A percentile compares a stretch with the other conserved stretches of the same genome.
These are phyloP conservation scores for Acromyrmex heyeri DNA, from an alignment of 1,140 invertebrate genomes.

Conservation along the genomic window DNA sequence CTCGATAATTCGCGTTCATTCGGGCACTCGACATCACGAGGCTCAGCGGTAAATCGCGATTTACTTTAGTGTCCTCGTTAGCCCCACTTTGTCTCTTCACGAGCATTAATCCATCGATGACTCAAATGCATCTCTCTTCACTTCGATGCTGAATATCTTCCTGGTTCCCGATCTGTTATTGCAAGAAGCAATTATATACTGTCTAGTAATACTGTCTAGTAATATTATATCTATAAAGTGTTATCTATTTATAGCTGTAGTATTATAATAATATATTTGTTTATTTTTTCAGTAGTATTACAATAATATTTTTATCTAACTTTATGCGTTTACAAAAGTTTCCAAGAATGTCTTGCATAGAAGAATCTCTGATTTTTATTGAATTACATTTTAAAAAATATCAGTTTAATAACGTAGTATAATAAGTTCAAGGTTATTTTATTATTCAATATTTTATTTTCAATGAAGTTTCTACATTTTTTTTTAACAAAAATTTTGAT, in stretches of 20 bases:
- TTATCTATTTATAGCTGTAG: too few species aligned
- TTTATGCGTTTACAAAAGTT: neutral
- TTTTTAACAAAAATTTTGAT: neutral
- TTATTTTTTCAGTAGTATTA: neutral
- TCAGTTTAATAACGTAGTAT: neutral
- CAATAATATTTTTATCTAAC: too few species aligned
- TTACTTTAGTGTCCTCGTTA: slow-evolving; percentile 34
- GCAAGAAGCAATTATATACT: neutral
- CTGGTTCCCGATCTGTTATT: neutral
- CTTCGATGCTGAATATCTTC: neutral
- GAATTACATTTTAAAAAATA: neutral
- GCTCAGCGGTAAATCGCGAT: slow-evolving; percentile 23
- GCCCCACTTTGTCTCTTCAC: neutral
- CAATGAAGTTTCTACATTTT: neutral
- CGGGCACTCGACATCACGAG: neutral
- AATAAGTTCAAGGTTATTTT: neutral
- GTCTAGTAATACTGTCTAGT: too few species aligned
- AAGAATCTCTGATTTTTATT: neutral
- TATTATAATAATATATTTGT: neutral
- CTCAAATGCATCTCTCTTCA: neutral
- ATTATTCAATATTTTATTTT: neutral
- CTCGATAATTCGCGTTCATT: slow-evolving; percentile 55
- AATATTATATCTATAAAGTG: too few species aligned
- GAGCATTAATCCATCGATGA: slow-evolving; percentile 1
- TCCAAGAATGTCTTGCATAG: neutral